These are phyloP conservation scores for Ceyx cyanopectus DNA, from an alignment of 2,113 vertebrate species.

Conservation along the genomic window DNA sequence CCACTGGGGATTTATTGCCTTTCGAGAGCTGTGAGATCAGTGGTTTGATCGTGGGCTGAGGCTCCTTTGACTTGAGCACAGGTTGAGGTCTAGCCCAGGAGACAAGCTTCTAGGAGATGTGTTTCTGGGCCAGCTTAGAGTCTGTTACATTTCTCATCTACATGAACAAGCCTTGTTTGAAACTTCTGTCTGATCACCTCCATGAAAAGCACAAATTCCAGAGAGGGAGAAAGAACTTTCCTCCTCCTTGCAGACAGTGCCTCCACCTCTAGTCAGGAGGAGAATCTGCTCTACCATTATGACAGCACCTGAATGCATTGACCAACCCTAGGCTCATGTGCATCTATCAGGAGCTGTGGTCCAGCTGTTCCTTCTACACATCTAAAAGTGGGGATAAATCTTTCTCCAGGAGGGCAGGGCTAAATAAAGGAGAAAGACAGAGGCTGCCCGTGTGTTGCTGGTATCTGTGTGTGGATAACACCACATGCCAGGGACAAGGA, in stretches of 20 bases:
- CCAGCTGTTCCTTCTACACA: background rate
- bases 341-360: background rate
- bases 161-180: background rate
- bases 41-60: background rate
- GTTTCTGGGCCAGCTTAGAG: background rate
- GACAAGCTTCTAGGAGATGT: background rate
- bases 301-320: background rate
- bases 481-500: conserved; percentile 3
- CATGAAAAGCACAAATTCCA: background rate
- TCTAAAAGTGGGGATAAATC: background rate
- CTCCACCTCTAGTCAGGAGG: background rate
- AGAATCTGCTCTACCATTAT: background rate
- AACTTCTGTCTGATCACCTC: background rate
- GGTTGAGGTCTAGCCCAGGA: background rate
- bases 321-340: background rate
- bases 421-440: background rate
- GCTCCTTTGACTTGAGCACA: background rate
- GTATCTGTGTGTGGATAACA: background rate
- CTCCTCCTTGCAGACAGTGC: accelerated
- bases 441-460: background rate
- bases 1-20: background rate
- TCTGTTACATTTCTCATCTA: background rate
- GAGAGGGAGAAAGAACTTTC: background rate
- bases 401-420: background rate
- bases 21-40: background rate